A percentile compares a stretch with the other conserved stretches of the same genome.
Evolutionary conservation across 1,140 invertebrate species (phyloP).

Genomic region (Meloidogyne floridensis): DNA sequence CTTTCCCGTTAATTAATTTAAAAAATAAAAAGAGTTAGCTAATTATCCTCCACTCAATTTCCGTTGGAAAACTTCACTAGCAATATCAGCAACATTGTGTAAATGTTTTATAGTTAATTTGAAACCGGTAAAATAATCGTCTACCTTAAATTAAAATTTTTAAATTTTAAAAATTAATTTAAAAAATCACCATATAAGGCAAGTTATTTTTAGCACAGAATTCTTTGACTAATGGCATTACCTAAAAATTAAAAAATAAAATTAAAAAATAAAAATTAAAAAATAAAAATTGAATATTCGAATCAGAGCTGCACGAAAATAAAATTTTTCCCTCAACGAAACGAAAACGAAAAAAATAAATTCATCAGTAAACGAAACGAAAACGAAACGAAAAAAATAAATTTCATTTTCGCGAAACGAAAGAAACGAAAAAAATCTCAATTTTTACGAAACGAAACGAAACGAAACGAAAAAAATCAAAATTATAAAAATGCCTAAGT

Average conservation of each 20-base stretch:
- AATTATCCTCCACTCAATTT: not conserved
- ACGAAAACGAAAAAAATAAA: no score
- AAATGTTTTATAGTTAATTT: constrained; percentile 54
- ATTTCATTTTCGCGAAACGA: no score
- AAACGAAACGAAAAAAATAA: no score
- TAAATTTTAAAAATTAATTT: constrained; percentile 18
- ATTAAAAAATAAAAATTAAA: not conserved
- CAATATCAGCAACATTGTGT: constrained; percentile 54
- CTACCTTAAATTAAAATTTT: constrained; percentile 39
- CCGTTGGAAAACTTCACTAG: constrained; percentile 37
- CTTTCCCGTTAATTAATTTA: no score
- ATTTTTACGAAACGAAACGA: no score
- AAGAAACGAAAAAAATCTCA: no score
- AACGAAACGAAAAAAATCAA: no score
- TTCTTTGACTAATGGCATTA: constrained; percentile 64
- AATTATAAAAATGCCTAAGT: no score
- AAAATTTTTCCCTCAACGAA: no score
- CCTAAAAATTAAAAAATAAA: constrained; percentile 37
- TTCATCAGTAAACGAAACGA: no score
- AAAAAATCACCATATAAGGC: constrained; percentile 65
- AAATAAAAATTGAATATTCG: no score
- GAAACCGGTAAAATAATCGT: constrained; percentile 63
- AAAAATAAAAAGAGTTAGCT: not conserved
- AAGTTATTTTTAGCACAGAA: constrained; percentile 62
- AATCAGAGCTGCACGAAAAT: no score